Evolutionary conservation across 2,113 vertebrate species (phyloP).

Genomic region (Vombatus ursinus): DNA sequence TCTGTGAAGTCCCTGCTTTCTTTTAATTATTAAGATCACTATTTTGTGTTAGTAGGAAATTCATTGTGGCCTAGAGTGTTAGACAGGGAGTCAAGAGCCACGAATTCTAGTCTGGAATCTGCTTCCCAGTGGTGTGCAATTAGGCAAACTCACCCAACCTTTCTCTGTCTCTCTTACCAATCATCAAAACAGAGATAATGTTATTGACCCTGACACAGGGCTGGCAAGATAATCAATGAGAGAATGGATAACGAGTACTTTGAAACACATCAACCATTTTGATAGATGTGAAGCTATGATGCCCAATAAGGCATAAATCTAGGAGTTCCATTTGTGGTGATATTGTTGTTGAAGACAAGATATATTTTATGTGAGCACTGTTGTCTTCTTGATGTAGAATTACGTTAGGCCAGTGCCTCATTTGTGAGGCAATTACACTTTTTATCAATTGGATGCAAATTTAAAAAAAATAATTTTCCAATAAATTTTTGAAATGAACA

Average conservation of each 20-base stretch:
- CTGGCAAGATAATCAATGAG: background rate
- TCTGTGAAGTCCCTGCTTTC: background rate
- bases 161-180: background rate
- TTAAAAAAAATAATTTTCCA: background rate
- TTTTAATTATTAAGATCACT: background rate
- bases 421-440: background rate
- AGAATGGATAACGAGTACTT: background rate
- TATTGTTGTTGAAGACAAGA: background rate
- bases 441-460: background rate
- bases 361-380: background rate
- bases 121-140: background rate
- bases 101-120: background rate
- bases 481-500: background rate
- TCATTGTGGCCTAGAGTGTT: background rate
- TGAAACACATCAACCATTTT: background rate
- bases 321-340: background rate
- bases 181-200: background rate
- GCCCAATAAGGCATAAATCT: background rate
- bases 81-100: background rate
- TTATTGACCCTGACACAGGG: background rate
- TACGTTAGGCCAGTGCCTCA: background rate
- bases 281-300: background rate
- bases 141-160: background rate
- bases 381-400: background rate
- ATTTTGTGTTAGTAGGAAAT: background rate